A percentile compares a stretch with the other conserved stretches of the same genome.
Conservation (phyloP, 2,113 vertebrate species). For the Hippotragus niger region DNA sequence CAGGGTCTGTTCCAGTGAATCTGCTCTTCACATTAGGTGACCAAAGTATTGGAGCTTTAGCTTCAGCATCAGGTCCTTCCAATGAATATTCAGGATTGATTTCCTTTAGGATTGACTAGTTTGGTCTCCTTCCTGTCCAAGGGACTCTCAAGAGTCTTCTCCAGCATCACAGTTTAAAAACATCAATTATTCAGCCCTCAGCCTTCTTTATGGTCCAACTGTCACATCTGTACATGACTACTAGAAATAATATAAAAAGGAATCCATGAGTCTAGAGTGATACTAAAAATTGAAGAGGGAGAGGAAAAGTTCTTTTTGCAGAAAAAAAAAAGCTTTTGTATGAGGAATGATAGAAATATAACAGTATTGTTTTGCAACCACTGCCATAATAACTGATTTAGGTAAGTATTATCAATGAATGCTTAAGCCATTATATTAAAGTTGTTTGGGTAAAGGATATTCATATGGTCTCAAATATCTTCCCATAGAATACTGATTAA, state of each 20-base stretch:
- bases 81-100: background rate
- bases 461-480: background rate
- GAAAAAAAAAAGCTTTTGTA: background rate
- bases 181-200: background rate
- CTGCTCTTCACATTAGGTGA: background rate
- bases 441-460: background rate
- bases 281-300: background rate
- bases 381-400: background rate
- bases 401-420: background rate
- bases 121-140: background rate
- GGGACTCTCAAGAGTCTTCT: background rate
- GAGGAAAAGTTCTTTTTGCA: background rate
- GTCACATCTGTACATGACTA: background rate
- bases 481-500: background rate
- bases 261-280: background rate
- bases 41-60: background rate
- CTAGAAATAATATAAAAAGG: background rate
- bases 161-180: background rate
- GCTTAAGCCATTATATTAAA: background rate
- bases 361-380: background rate
- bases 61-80: background rate
- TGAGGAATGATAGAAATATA: background rate
- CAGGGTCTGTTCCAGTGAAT: background rate
- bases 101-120: background rate
- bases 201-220: background rate